Conservation (phyloP, 2,113 vertebrate genomes). For the Empidonax alnorum region DNA sequence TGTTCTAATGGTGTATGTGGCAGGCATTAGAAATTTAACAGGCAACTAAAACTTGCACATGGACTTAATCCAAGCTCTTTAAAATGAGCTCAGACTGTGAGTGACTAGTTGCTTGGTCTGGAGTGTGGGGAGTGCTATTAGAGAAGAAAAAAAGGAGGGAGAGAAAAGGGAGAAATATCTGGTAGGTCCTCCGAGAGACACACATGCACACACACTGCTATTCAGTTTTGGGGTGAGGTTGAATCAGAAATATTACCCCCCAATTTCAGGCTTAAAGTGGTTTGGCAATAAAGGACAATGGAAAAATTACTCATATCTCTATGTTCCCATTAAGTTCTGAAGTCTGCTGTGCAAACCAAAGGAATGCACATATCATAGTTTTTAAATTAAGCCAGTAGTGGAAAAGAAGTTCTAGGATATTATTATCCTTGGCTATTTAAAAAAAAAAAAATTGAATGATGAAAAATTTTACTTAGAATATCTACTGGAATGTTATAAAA, state of each 20-base stretch:
- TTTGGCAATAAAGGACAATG: constrained; percentile 66
- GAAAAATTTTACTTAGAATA: constrained; percentile 57
- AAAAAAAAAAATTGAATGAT: constrained; percentile 52
- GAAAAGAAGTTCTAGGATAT: constrained; percentile 68
- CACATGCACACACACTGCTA: neutral
- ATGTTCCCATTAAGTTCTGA: constrained; percentile 57
- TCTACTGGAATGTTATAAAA: constrained; percentile 37
- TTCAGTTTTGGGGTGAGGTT: constrained; percentile 61
- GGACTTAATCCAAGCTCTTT: constrained; percentile 66
- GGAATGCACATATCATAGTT: constrained; percentile 73
- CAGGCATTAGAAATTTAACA: constrained; percentile 69
- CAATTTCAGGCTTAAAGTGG: constrained; percentile 65
- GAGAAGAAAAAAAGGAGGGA: neutral
- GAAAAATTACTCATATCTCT: constrained; percentile 67
- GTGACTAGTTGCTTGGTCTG: constrained; percentile 56
- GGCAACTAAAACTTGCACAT: constrained; percentile 57
- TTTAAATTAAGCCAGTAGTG: constrained; percentile 62
- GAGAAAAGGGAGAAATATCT: neutral
- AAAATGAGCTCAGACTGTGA: constrained; percentile 70
- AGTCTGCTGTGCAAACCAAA: constrained; percentile 71
- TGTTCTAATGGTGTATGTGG: constrained; percentile 51
- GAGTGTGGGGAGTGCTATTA: constrained; percentile 30
- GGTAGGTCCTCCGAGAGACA: constrained; percentile 10
- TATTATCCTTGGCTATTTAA: constrained; percentile 62
- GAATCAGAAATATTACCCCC: constrained; percentile 68